Conservation (phyloP, 2,797 vertebrate genomes). For the Lepidocolaptes lacrymiger region DNA sequence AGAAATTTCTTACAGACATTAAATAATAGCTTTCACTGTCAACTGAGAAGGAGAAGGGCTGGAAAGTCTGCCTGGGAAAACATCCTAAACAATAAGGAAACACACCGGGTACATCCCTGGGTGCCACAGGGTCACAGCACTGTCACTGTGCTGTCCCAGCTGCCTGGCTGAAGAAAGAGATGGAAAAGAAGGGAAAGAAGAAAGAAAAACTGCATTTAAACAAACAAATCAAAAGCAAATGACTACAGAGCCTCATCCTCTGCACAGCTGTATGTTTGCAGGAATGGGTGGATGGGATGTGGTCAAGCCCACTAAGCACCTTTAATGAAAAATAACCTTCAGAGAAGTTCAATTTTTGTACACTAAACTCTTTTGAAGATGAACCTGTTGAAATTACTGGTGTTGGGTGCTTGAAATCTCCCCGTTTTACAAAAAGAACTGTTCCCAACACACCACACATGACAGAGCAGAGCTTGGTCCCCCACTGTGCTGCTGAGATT, state of each 20-base stretch:
- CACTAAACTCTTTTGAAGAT: background rate
- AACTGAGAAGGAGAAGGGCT: background rate
- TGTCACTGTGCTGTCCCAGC: background rate
- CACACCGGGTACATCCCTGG: background rate
- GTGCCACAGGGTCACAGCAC: background rate
- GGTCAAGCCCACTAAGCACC: background rate
- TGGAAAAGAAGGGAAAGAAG: background rate
- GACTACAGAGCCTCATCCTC: background rate
- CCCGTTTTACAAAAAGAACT: background rate
- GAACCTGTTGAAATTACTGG: background rate
- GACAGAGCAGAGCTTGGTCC: background rate
- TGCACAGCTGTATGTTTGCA: background rate
- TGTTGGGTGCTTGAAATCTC: background rate
- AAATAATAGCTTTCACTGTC: background rate
- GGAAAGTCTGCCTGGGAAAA: background rate
- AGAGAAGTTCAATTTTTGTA: background rate
- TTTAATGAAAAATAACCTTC: background rate
- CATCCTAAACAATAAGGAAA: background rate
- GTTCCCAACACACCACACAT: rapidly evolving
- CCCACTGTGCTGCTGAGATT: background rate
- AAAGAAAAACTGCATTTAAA: background rate
- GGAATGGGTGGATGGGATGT: background rate
- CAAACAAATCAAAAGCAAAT: background rate
- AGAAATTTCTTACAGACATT: background rate
- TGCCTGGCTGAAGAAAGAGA: background rate